These are phyloP conservation scores for Nomada hirtipes DNA, from an alignment of 2,888 invertebrate species.

Conservation along the genomic window DNA sequence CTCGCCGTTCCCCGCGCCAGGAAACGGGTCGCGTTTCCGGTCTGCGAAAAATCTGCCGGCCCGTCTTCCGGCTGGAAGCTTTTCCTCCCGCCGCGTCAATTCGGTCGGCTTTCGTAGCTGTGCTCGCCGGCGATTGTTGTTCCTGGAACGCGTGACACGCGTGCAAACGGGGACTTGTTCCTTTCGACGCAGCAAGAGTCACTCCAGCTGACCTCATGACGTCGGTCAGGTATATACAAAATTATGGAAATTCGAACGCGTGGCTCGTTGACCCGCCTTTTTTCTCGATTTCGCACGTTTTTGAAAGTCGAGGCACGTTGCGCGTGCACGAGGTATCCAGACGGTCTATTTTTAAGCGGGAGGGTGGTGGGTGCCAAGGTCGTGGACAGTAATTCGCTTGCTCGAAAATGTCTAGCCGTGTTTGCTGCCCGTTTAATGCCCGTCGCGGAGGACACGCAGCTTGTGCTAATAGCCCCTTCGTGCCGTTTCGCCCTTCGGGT, in stretches of 20 bases:
- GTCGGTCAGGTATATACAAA: slow-evolving; percentile 29
- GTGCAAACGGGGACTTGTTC: slow-evolving; percentile 11
- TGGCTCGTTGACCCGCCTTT: slow-evolving; percentile 8
- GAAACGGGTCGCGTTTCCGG: slow-evolving; percentile 38
- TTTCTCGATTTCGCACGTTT: slow-evolving; percentile 1
- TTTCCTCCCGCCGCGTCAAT: neutral
- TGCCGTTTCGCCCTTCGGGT: neutral
- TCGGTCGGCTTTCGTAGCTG: slow-evolving; percentile 21
- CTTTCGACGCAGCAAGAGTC: slow-evolving; percentile 19
- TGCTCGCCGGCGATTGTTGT: neutral
- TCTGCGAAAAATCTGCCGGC: neutral
- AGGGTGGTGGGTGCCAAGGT: slow-evolving; percentile 47
- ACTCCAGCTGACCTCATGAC: slow-evolving; percentile 38
- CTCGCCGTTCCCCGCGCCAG: neutral
- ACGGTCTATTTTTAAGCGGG: slow-evolving; percentile 52
- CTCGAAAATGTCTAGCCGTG: slow-evolving; percentile 32
- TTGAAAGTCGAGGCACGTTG: slow-evolving; percentile 54
- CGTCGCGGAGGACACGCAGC: slow-evolving; percentile 14
- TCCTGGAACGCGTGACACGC: slow-evolving; percentile 22
- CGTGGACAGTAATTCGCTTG: slow-evolving; percentile 46
- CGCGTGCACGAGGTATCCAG: slow-evolving; percentile 28
- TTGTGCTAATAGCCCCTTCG: slow-evolving; percentile 21
- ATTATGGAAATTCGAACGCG: slow-evolving; percentile 51
- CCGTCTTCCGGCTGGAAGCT: neutral
- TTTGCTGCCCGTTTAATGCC: neutral